Evolutionary conservation across 2,113 vertebrate species (phyloP).

Genomic region (Alectura lathami): DNA sequence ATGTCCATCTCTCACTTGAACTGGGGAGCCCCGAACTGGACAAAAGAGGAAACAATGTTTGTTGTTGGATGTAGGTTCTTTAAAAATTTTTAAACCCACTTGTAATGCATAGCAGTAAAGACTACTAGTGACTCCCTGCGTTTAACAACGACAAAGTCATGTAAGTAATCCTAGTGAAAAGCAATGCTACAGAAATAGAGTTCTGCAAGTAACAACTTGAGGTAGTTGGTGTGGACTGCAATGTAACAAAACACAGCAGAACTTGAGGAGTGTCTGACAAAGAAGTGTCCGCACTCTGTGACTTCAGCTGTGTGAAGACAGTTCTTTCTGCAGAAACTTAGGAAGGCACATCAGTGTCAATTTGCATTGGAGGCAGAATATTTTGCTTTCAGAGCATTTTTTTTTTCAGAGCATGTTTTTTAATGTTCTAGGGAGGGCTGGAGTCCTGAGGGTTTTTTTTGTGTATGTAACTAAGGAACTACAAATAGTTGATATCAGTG

Average conservation of each 20-base stretch:
- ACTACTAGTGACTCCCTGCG: background rate
- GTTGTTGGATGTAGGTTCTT: background rate
- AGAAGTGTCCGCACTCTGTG: background rate
- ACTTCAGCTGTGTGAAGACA: background rate
- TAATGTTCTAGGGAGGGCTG: background rate
- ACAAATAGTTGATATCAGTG: background rate
- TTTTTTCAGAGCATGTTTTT: background rate
- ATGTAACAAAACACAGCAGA: background rate
- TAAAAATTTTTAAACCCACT: background rate
- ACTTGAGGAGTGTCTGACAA: background rate
- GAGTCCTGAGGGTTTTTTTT: background rate
- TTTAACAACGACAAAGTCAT: background rate
- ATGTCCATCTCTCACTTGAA: background rate
- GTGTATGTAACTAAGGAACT: background rate
- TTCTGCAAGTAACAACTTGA: background rate
- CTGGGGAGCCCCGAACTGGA: background rate
- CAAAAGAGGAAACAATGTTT: background rate
- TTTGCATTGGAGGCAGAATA: background rate
- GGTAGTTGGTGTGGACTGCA: background rate
- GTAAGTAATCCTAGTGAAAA: background rate
- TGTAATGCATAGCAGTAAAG: background rate
- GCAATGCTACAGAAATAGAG: background rate
- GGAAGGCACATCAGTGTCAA: background rate
- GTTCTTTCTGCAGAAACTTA: background rate
- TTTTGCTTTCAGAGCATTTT: background rate